phyloP scores from a whole-genome alignment of 2,113 vertebrate species.

The Buteo buteo region DNA sequence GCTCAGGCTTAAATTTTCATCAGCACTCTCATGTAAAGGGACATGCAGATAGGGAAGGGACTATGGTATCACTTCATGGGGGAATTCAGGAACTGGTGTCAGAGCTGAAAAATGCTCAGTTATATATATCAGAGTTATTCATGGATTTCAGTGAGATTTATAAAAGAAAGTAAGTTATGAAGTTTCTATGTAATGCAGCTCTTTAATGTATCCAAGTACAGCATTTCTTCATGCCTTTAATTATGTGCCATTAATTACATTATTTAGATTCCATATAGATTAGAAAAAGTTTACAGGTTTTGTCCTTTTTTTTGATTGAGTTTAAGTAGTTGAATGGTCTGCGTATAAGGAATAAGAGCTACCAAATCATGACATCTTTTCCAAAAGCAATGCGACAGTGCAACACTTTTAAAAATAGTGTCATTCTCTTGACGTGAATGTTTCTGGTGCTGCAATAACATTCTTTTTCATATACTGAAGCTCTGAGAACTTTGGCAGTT shows the following conservation, averaged over 20 bases:
- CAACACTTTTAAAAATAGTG: background rate
- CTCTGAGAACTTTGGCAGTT: background rate
- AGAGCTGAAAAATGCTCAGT: background rate
- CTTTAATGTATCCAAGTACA: background rate
- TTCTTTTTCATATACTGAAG: background rate
- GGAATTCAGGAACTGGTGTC: background rate
- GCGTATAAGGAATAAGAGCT: background rate
- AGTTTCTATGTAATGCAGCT: background rate
- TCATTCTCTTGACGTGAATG: background rate
- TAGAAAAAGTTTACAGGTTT: background rate
- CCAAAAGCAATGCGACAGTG: background rate
- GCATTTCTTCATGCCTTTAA: background rate
- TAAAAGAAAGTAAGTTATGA: background rate
- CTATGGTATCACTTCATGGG: background rate
- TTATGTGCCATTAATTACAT: background rate
- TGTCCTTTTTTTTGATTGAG: background rate
- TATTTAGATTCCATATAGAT: background rate
- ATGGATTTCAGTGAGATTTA: background rate
- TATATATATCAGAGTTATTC: background rate
- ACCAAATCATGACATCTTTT: background rate
- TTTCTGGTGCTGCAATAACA: background rate
- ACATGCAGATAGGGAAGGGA: background rate
- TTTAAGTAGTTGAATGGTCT: background rate
- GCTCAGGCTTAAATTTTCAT: background rate
- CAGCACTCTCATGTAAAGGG: background rate